A percentile compares a stretch with the other conserved stretches of the same genome.
Evolutionary conservation across 2,888 invertebrate genomes (phyloP).

Genomic region (Anodontia alba): DNA sequence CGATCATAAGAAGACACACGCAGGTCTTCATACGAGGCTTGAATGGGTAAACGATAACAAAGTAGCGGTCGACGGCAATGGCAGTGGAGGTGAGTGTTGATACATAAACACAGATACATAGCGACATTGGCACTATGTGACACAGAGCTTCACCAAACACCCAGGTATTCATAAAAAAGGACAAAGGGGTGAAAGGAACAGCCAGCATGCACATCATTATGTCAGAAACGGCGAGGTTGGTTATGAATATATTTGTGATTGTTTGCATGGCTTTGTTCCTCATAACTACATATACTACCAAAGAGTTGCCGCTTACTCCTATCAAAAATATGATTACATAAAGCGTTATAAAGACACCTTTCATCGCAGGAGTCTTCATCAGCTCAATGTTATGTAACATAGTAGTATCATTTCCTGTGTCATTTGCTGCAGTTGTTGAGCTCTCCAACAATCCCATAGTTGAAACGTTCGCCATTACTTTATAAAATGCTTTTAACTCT

Average conservation of each 20-base stretch:
- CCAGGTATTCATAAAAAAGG: constrained; percentile 96
- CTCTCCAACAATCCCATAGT: neutral
- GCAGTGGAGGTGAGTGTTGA: constrained; percentile 98
- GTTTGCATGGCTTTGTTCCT: constrained; percentile 98
- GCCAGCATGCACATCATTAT: constrained; percentile 96
- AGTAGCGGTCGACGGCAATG: constrained; percentile 98
- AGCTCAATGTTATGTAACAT: constrained; percentile 29
- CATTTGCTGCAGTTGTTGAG: neutral
- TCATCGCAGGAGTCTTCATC: constrained; percentile 72
- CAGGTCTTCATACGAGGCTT: constrained; percentile 95
- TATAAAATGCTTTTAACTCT: too few species aligned
- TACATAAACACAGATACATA: constrained; percentile 97
- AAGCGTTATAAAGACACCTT: constrained; percentile 84
- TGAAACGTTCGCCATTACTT: neutral
- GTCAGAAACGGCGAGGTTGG: constrained; percentile 97
- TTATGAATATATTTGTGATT: constrained; percentile 98
- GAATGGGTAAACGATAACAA: constrained; percentile 98
- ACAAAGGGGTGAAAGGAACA: constrained; percentile 98
- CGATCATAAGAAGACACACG: constrained; percentile 93
- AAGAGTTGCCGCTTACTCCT: constrained; percentile 87
- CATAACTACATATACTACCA: constrained; percentile 97
- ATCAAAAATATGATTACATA: constrained; percentile 94
- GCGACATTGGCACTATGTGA: constrained; percentile 93
- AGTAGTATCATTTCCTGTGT: neutral
- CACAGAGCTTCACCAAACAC: constrained; percentile 96